Conservation (phyloP, 2,888 invertebrate species). For the Melanophora roralis region DNA sequence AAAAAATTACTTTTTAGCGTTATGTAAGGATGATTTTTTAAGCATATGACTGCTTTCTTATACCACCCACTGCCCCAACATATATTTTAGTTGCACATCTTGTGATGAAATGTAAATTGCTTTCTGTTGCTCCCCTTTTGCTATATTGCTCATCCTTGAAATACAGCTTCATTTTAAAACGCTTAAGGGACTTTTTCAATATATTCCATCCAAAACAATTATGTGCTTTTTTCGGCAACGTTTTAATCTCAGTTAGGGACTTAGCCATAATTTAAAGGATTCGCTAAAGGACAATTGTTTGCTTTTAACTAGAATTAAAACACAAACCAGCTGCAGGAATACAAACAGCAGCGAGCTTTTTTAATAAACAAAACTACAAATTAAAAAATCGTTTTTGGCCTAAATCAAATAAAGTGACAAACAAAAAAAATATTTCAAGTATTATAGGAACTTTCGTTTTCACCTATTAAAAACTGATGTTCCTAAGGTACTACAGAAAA, state of each 20-base stretch:
- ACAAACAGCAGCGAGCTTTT: not conserved
- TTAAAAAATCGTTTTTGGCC: not conserved
- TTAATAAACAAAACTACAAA: not conserved
- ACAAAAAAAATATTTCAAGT: too few species aligned
- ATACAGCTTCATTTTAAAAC: not conserved
- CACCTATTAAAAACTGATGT: too few species aligned
- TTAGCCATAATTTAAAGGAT: not conserved
- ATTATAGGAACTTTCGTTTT: too few species aligned
- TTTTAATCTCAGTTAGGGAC: not conserved
- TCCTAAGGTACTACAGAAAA: too few species aligned
- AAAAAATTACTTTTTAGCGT: too few species aligned
- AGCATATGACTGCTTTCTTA: not conserved
- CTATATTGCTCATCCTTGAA: not conserved
- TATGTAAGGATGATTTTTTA: not conserved
- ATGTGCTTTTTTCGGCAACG: not conserved
- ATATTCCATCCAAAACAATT: not conserved
- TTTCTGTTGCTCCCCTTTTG: too few species aligned
- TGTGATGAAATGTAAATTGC: not conserved
- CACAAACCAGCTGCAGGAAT: not conserved
- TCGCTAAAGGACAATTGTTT: not conserved
- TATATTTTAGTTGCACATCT: not conserved
- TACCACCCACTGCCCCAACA: not conserved
- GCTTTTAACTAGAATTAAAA: not conserved
- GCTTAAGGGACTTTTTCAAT: slow-evolving; percentile 3
- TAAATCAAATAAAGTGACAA: too few species aligned